A percentile compares a stretch with the other conserved stretches of the same genome.
These are phyloP conservation scores for Paradoxurus hermaphroditus DNA, from an alignment of 2,113 vertebrate species.

Conservation along the genomic window DNA sequence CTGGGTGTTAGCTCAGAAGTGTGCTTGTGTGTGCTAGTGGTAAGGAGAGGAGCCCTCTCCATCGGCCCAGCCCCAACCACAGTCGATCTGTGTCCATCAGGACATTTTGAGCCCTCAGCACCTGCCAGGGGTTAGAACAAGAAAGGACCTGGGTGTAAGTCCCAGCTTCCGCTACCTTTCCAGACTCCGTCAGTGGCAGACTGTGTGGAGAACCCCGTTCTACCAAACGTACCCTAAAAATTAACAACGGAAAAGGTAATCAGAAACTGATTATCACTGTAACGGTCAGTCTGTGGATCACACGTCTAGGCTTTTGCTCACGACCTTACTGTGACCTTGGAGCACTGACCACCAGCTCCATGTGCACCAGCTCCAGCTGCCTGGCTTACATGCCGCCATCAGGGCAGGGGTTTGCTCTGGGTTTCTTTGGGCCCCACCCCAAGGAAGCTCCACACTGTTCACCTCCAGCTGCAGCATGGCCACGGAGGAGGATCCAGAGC, in stretches of 20 bases:
- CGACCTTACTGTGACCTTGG: background rate
- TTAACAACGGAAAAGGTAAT: conserved; percentile 19
- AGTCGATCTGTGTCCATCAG: accelerated
- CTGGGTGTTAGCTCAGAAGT: background rate
- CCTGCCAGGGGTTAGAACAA: no score
- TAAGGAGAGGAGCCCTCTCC: background rate
- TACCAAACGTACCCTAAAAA: conserved; percentile 93
- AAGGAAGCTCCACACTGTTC: background rate
- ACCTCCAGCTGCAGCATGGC: background rate
- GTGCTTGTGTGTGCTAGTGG: no score
- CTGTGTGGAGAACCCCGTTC: conserved; percentile 97
- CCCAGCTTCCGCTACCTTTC: conserved; percentile 88
- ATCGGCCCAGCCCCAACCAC: background rate
- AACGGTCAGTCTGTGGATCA: background rate
- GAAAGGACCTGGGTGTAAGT: background rate
- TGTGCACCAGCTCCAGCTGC: background rate
- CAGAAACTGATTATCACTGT: background rate
- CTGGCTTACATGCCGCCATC: background rate
- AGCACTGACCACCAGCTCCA: background rate
- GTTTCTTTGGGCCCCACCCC: background rate
- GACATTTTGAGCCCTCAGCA: background rate
- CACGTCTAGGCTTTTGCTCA: no score
- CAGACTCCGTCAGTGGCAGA: conserved; percentile 95
- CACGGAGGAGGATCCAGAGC: background rate
- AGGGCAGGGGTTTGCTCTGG: background rate